These are phyloP conservation scores for Enteromius fasciolatus DNA, from an alignment of 2,797 vertebrate species.

Conservation along the genomic window DNA sequence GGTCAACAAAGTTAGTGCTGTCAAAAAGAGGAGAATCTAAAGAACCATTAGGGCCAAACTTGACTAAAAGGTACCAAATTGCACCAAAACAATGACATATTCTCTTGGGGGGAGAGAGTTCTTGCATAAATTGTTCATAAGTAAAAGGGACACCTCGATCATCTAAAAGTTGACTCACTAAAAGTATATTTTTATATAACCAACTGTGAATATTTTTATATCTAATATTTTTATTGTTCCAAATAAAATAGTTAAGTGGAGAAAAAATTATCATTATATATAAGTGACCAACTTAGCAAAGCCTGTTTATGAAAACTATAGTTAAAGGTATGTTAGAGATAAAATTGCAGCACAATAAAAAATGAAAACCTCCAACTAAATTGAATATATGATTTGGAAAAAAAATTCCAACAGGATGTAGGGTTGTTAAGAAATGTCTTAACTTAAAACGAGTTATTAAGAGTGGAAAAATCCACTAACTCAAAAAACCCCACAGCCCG, in stretches of 20 bases:
- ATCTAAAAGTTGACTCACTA: neutral
- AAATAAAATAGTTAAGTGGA: too few relatives aligned
- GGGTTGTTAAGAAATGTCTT: neutral
- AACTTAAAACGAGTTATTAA: slow-evolving; percentile 9
- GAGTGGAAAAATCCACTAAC: neutral
- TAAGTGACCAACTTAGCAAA: neutral
- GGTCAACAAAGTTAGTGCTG: neutral
- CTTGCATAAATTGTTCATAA: too few relatives aligned
- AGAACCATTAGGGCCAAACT: neutral
- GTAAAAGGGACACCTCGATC: neutral
- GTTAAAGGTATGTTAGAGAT: neutral
- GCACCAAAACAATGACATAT: neutral
- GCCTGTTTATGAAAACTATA: neutral
- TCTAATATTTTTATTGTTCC: too few relatives aligned
- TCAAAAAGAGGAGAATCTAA: neutral
- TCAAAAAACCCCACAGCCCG: too few relatives aligned
- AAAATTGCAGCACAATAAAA: neutral
- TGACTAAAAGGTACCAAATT: neutral
- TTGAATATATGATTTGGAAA: neutral
- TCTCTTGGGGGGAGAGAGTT: neutral
- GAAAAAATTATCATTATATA: neutral
- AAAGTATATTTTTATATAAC: neutral
- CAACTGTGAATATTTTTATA: neutral
- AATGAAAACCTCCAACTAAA: neutral
- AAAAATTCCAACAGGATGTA: neutral